Percentiles rank a stretch among this genome's conserved stretches.
Evolutionary conservation across 2,113 vertebrate species (phyloP).

Genomic region (Clarias macrocephalus): DNA sequence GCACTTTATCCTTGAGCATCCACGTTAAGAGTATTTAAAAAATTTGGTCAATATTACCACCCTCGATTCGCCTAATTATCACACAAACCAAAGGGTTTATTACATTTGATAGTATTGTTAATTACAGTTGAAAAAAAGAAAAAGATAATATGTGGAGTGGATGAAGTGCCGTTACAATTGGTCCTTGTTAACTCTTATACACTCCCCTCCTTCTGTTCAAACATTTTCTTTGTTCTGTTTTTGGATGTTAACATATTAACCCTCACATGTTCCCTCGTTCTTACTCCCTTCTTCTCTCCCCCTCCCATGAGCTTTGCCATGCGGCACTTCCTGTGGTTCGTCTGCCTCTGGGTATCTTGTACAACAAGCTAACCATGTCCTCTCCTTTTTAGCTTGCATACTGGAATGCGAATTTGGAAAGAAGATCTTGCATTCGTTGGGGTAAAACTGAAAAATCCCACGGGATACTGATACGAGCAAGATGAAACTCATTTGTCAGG

Average conservation of each 20-base stretch:
- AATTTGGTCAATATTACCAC: background rate
- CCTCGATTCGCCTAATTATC: background rate
- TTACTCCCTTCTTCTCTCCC: too few species aligned
- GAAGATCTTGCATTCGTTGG: too few species aligned
- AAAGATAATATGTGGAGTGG: background rate
- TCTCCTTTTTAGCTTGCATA: background rate
- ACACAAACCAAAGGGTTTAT: background rate
- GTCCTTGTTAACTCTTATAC: background rate
- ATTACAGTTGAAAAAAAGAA: too few species aligned
- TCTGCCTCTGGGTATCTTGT: background rate
- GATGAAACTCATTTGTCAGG: slow-evolving; percentile 30
- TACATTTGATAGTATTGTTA: too few species aligned
- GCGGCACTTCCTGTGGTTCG: too few species aligned
- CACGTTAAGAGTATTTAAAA: too few species aligned
- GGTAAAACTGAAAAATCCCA: background rate
- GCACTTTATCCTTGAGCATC: too few species aligned
- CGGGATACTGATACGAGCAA: background rate
- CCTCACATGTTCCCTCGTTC: too few species aligned
- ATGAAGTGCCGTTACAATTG: background rate
- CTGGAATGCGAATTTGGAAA: background rate
- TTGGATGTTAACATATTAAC: too few species aligned
- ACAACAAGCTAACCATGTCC: background rate
- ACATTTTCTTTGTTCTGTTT: too few species aligned
- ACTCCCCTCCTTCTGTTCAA: too few species aligned
- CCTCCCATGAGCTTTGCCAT: too few species aligned